phyloP scores from a whole-genome alignment of 2,113 vertebrate genomes.

The Morone saxatilis region DNA sequence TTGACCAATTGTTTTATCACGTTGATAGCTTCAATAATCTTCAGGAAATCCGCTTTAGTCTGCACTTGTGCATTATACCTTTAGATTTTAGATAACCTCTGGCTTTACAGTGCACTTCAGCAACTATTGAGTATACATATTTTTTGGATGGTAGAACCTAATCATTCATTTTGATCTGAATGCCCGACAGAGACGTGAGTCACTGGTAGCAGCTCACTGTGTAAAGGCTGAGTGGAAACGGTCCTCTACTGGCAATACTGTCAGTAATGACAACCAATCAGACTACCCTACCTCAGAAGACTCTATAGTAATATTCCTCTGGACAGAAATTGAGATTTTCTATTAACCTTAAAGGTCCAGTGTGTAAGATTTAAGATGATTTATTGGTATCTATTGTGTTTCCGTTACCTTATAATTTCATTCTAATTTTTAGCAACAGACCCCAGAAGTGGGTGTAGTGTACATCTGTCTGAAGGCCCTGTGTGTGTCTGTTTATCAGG shows the following conservation, averaged over 20 bases:
- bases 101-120: not conserved
- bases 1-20: not conserved
- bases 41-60: conserved; percentile 24
- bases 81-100: not conserved
- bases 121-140: not conserved
- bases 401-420: too few species aligned
- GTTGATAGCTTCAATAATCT: not conserved
- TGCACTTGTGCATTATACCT: not conserved
- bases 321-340: not conserved
- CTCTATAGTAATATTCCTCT: not conserved
- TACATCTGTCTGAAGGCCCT: too few species aligned
- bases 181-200: conserved; percentile 9
- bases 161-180: conserved; percentile 23
- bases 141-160: not conserved
- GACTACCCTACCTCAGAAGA: not conserved
- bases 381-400: too few species aligned
- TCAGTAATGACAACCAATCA: not conserved
- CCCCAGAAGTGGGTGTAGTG: too few species aligned
- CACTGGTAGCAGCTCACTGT: conserved; percentile 13
- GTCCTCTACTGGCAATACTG: not conserved
- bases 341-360: not conserved
- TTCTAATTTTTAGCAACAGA: too few species aligned
- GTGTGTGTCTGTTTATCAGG: not conserved
- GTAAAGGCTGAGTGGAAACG: not conserved
- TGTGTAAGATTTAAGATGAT: too few species aligned